Evolutionary conservation across 2,797 vertebrate genomes (phyloP), one percentile per base, ranked within the genome.

Genomic region (Sebastes wilsoni): DNA sequence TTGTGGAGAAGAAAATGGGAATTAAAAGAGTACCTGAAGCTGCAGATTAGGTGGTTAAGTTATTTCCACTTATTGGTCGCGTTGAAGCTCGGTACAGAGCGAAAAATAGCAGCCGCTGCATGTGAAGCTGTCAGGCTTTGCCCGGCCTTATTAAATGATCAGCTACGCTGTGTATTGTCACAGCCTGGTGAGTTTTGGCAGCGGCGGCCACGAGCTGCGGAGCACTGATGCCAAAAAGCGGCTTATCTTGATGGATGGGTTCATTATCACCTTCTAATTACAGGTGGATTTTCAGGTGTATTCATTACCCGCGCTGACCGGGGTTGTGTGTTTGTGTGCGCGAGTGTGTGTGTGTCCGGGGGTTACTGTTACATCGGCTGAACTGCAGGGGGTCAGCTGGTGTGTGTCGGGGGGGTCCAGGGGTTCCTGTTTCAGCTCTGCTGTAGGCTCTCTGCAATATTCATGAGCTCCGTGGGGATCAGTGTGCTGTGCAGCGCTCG

Each of bases 201-300:
- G 81, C 25, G 20, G 49, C 28, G 58, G 64, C 83, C 83, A 65
- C 8, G 87, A 83, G 90, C 93, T 91, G 88, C 8, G 3, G 90
- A 76, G 91, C 85, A 79, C 55, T 74, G 76, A 92, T 95, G 96
- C 96, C 96, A 96, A 87, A 95, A 91, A 87, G 76, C 23, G 83
- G 85, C 92, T 95, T 93, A 91, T 89, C 94, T 94, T 96, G 96
- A 97, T 95, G 93, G 96, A 96, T 92, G 90, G 89, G 88, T 96
- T 97, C 94, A 95, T 97, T 97, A 96, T 96, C 94, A 94, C 94
- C 95, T 96, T 94, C 96, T 97, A 97, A 97, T 96, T 96, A 96
- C 95, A 95, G 94, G 89, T 95, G 94, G 92, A 96, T 96, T 96
- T 97, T 95, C 94, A 97, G 95, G 95, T 97, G 94, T 93, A 95